Evolutionary conservation across 2,113 vertebrate genomes (phyloP).

Genomic region (Monopterus albus): DNA sequence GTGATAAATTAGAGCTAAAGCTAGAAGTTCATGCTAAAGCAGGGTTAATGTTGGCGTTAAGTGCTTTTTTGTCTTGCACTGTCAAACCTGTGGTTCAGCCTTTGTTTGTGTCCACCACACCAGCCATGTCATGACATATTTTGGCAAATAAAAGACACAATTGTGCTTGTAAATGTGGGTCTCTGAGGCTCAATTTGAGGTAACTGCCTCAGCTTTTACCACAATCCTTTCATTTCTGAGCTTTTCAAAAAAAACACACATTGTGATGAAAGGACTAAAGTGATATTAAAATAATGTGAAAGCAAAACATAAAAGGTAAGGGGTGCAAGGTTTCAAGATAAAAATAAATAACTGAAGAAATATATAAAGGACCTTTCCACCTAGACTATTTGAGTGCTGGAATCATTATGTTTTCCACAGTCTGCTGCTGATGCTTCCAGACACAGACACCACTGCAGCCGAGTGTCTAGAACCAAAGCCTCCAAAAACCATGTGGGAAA

Average conservation of each 20-base stretch:
- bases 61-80: not conserved
- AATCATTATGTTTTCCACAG: slow-evolving; percentile 58
- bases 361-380: slow-evolving; percentile 20
- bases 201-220: not conserved
- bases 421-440: slow-evolving; percentile 48
- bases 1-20: not conserved
- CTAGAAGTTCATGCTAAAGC: not conserved
- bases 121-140: not conserved
- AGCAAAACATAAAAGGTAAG: slow-evolving; percentile 13
- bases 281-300: slow-evolving; percentile 7
- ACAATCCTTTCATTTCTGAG: not conserved
- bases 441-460: slow-evolving; percentile 62
- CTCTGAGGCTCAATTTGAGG: slow-evolving; percentile 1
- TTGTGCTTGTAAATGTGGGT: not conserved
- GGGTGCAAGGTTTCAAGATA: not conserved
- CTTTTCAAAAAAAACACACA: no score
- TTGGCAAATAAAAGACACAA: not conserved
- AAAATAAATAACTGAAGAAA: slow-evolving; percentile 20
- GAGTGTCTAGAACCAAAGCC: slow-evolving; percentile 60
- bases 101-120: not conserved
- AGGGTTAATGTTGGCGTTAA: not conserved
- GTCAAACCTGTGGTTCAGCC: not conserved
- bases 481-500: slow-evolving; percentile 62
- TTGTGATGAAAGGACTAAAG: not conserved
- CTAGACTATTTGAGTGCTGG: slow-evolving; percentile 32